Evolutionary conservation across 2,888 invertebrate genomes (phyloP).

Genomic region (Nephrotoma guestfalica): DNA sequence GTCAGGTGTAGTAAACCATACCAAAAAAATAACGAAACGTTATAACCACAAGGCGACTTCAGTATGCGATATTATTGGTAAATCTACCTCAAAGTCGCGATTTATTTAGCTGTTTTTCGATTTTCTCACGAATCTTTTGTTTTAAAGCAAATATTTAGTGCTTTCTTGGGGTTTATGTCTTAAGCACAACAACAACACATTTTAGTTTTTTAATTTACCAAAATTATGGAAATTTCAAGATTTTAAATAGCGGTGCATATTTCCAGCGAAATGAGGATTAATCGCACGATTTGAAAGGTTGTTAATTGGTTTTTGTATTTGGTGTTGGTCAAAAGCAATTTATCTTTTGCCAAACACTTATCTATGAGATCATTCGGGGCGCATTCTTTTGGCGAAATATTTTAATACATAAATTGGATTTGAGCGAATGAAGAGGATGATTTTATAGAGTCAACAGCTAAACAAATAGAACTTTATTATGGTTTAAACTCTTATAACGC

Average conservation of each 20-base stretch:
- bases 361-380: not conserved
- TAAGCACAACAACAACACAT: not conserved
- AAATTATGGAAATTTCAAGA: not conserved
- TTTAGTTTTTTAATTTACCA: not conserved
- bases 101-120: not conserved
- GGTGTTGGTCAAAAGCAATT: not conserved
- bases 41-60: not conserved
- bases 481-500: too few relatives aligned
- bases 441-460: not conserved
- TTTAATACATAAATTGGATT: not conserved
- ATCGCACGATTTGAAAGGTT: not conserved
- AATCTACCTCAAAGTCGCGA: not conserved
- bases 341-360: not conserved
- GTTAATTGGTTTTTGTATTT: not conserved
- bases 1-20: not conserved
- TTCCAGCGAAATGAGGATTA: not conserved
- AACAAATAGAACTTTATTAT: too few relatives aligned
- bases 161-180: not conserved
- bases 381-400: not conserved
- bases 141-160: not conserved
- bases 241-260: not conserved
- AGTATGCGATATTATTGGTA: not conserved
- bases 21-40: not conserved
- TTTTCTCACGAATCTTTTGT: not conserved
- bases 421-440: not conserved